Evolutionary conservation across 2,113 vertebrate species (phyloP), one percentile per base, ranked within the genome.

Genomic region (Marcusenius ussheri): DNA sequence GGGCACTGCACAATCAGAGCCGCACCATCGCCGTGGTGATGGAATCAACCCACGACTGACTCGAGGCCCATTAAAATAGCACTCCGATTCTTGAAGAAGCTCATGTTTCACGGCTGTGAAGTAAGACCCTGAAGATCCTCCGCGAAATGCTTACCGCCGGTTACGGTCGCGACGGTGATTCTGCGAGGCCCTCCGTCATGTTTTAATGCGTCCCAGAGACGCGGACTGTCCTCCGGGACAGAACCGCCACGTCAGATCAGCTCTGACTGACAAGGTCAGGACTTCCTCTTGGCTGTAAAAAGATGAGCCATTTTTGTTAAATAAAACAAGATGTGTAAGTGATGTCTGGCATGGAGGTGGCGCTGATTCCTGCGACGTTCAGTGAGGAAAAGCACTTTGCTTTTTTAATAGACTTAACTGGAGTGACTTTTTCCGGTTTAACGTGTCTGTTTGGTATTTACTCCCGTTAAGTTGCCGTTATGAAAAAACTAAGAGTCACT

Each of bases 221-320:
- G 15, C 35, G 1, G 35, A 80, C 31, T 19, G 35, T 80, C 74
- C 35, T 80, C 35, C 5, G 15, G 74, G 74, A 80, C 35, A 42
- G 74, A 42, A 80, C 35, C 74, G 35, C 35, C 35, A 56, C 90
- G 77, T 90, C 84, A 90, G 90, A 89, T 89, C 87, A 77, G 89
- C 49, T 85, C 46, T 89, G 74, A 80, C 53, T 91, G 53, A 90
- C 88, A 88, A 10, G 47, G 56, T 89, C 88, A 83, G 31, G 50
- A 15, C 74, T 89, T 87, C 66, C 89, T 91, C 88, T 90, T 45
- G 58, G 50, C 88, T 77, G 47, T 86, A 84, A 87, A 92, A 88
- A 90, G 45, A 83, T 77, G 49, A 66, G 90, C n/a, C 88, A 46
- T 47, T 62, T 88, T 88, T 50, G 56, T 62, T 49, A 39, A 35